Evolutionary conservation across 2,797 vertebrate genomes (phyloP).

Genomic region (Borostomias antarcticus): DNA sequence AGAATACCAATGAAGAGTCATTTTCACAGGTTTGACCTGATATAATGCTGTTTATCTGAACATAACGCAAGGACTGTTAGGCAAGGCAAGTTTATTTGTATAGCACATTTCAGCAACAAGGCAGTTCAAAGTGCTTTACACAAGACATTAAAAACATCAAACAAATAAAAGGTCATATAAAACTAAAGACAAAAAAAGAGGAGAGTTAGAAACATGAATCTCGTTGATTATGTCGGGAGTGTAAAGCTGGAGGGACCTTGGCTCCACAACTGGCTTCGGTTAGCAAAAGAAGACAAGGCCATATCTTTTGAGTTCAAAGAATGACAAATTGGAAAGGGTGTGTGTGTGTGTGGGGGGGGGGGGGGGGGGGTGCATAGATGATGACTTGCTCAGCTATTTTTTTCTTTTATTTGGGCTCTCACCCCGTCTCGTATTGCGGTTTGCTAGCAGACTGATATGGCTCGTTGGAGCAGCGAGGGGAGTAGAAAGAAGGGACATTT

Average conservation of each 20-base stretch:
- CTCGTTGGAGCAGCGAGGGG: conserved; percentile 53
- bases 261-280: conserved; percentile 16
- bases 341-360: too few species aligned
- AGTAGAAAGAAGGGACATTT: conserved; percentile 34
- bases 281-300: conserved; percentile 18
- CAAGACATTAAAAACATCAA: too few species aligned
- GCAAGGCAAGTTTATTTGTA: too few species aligned
- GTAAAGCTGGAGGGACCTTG: conserved; percentile 19
- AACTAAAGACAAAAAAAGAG: too few species aligned
- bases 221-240: not conserved
- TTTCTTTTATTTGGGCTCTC: conserved; percentile 38
- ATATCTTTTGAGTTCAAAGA: conserved; percentile 8
- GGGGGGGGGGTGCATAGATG: conserved; percentile 4
- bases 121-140: too few species aligned
- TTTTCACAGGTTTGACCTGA: not conserved
- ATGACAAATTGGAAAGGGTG: conserved; percentile 42
- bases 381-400: conserved; percentile 32
- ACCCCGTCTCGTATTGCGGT: conserved; percentile 46
- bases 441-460: conserved; percentile 50
- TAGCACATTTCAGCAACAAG: too few species aligned
- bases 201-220: not conserved
- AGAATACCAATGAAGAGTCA: not conserved
- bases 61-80: conserved; percentile 4
- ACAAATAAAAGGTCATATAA: too few species aligned
- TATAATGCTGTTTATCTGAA: conserved; percentile 10